These are phyloP conservation scores for Crossaster papposus DNA, from an alignment of 53 echinoderm and acorn worm species.

Conservation along the genomic window DNA sequence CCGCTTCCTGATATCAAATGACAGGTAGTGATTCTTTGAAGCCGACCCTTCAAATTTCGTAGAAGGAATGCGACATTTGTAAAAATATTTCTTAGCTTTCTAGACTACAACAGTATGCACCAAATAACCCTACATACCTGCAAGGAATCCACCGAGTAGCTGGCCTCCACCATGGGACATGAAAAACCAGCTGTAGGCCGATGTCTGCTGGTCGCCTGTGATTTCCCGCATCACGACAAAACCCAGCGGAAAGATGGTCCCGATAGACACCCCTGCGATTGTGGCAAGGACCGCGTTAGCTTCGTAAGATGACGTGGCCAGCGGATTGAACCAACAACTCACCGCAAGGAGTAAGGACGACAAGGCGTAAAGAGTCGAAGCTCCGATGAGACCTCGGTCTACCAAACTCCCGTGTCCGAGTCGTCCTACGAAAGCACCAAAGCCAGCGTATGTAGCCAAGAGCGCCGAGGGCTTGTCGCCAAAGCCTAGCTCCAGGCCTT, in stretches of 20 bases:
- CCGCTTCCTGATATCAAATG: too few relatives aligned
- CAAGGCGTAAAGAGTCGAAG: not conserved
- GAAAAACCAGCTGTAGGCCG: constrained; percentile 33
- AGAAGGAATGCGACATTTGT: too few relatives aligned
- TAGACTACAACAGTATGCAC: too few relatives aligned
- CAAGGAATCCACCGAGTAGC: not conserved
- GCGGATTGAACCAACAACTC: not conserved
- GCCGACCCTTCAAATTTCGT: too few relatives aligned
- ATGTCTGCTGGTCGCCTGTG: not conserved
- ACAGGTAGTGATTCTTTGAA: too few relatives aligned
- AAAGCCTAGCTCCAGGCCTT: constrained; percentile 19
- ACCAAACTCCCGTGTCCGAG: constrained; percentile 27
- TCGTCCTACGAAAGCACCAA: constrained; percentile 12
- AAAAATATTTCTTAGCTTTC: too few relatives aligned
- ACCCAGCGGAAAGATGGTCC: not conserved
- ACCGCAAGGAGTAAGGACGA: not conserved
- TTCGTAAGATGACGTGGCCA: constrained; percentile 9
- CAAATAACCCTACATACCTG: constrained; percentile 25
- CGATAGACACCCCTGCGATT: not conserved
- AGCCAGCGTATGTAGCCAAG: constrained; percentile 24
- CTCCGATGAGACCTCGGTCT: constrained; percentile 3
- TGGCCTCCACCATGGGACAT: constrained; percentile 17
- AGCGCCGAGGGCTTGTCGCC: not conserved
- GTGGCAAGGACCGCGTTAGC: not conserved
- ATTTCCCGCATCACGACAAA: constrained; percentile 8